phyloP scores from a whole-genome alignment of 2,888 invertebrate genomes.

The Epinotia brunnichana region DNA sequence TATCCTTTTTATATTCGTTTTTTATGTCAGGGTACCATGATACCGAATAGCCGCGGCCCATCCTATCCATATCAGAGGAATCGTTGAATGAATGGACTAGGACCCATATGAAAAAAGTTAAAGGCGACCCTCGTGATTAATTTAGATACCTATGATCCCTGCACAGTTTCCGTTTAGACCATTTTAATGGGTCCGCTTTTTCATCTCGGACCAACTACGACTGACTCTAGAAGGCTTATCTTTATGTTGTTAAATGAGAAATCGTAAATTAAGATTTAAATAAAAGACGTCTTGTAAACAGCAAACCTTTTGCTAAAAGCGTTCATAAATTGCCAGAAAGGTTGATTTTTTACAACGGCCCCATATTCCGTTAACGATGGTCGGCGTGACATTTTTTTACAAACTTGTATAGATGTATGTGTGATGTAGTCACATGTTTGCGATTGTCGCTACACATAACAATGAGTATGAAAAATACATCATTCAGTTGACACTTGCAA shows the following conservation, averaged over 20 bases:
- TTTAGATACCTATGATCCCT: conserved; percentile 42
- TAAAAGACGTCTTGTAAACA: conserved; percentile 80
- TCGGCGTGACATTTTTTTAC: conserved; percentile 34
- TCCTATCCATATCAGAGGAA: conserved; percentile 36
- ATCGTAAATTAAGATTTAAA: conserved; percentile 79
- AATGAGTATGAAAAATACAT: conserved; percentile 25
- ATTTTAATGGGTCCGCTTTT: conserved; percentile 49
- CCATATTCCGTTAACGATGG: conserved; percentile 59
- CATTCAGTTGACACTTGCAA: conserved; percentile 10
- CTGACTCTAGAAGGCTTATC: conserved; percentile 66
- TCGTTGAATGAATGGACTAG: conserved; percentile 42
- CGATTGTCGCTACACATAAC: conserved; percentile 18
- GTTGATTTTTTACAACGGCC: conserved; percentile 53
- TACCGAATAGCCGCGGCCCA: conserved; percentile 18
- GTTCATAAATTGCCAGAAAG: conserved; percentile 70
- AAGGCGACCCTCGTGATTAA: conserved; percentile 42
- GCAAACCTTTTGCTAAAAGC: conserved; percentile 81
- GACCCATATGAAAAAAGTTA: conserved; percentile 39
- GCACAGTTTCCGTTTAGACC: conserved; percentile 52
- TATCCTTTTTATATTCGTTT: conserved; percentile 27
- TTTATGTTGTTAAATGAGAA: conserved; percentile 69
- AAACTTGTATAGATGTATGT: conserved; percentile 17
- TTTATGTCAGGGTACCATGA: conserved; percentile 6
- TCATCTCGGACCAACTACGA: conserved; percentile 54
- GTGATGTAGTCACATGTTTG: conserved; percentile 3